Conservation (phyloP, 2,888 invertebrate species). For the Strigamia transsilvanica region DNA sequence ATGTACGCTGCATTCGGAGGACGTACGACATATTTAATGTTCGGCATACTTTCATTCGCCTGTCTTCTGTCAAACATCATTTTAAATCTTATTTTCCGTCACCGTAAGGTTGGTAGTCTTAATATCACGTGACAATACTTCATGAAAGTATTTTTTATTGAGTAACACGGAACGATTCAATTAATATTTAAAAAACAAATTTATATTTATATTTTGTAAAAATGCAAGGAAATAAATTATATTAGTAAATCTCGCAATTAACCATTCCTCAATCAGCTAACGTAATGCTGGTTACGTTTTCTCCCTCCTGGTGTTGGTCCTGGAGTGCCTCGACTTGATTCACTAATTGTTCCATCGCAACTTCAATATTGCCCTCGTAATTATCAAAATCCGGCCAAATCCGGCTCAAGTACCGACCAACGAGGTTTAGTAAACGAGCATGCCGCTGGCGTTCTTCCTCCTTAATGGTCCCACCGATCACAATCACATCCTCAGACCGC, state of each 20-base stretch:
- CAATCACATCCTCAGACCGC: background rate
- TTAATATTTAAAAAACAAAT: background rate
- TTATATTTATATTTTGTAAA: background rate
- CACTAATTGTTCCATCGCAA: background rate
- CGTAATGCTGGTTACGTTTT: no score
- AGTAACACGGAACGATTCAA: background rate
- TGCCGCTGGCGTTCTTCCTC: background rate
- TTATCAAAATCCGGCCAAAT: background rate
- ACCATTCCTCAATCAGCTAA: no score
- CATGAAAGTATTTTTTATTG: background rate
- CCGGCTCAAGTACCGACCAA: background rate
- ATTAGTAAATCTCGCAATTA: no score
- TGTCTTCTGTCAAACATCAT: slow-evolving; percentile 7
- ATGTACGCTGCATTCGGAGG: slow-evolving; percentile 39
- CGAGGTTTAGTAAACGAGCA: background rate
- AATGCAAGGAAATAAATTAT: no score
- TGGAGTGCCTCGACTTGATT: background rate
- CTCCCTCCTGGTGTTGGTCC: no score
- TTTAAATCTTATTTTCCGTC: background rate
- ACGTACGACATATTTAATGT: slow-evolving; percentile 25
- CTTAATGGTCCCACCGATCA: background rate
- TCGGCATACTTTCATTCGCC: background rate
- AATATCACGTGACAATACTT: background rate
- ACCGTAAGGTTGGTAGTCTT: background rate
- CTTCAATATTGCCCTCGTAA: background rate